Evolutionary conservation across 2,888 invertebrate genomes (phyloP).

Genomic region (Morpho deidamia): DNA sequence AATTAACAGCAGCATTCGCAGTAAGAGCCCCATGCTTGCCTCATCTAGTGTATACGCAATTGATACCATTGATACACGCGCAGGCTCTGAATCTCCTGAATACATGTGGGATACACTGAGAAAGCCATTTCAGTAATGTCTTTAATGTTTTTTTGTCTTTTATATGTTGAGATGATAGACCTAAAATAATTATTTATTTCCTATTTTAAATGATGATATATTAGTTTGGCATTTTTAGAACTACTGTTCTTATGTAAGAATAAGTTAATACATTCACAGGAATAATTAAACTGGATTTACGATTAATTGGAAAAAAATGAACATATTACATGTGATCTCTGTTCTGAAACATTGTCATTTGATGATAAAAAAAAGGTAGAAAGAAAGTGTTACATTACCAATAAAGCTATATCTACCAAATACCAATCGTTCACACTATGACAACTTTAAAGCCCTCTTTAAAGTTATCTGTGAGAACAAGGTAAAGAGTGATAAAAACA

Average conservation of each 20-base stretch:
- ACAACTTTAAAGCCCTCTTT: too few relatives aligned
- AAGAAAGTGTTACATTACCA: too few relatives aligned
- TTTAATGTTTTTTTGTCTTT: not conserved
- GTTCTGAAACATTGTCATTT: too few relatives aligned
- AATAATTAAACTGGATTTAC: too few relatives aligned
- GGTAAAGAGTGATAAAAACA: too few relatives aligned
- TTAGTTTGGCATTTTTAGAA: slow-evolving; percentile 28
- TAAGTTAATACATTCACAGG: not conserved
- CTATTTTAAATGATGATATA: slow-evolving; percentile 26
- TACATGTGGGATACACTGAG: slow-evolving; percentile 84
- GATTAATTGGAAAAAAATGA: too few relatives aligned
- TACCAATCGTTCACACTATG: too few relatives aligned
- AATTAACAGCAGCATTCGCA: slow-evolving; percentile 63
- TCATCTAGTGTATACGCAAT: slow-evolving; percentile 70
- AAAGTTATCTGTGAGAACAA: too few relatives aligned
- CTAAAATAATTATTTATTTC: slow-evolving; percentile 18
- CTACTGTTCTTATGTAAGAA: slow-evolving; percentile 51
- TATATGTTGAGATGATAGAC: slow-evolving; percentile 27
- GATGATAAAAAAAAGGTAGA: too few relatives aligned
- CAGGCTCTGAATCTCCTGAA: slow-evolving; percentile 81
- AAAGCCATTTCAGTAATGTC: slow-evolving; percentile 80
- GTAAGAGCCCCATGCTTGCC: slow-evolving; percentile 74
- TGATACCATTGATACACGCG: slow-evolving; percentile 78
- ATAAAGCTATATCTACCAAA: too few relatives aligned
- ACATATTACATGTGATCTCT: too few relatives aligned